Base-by-base conservation (phyloP, 2,113 vertebrate genomes). In the Dinomys branickii region DNA sequence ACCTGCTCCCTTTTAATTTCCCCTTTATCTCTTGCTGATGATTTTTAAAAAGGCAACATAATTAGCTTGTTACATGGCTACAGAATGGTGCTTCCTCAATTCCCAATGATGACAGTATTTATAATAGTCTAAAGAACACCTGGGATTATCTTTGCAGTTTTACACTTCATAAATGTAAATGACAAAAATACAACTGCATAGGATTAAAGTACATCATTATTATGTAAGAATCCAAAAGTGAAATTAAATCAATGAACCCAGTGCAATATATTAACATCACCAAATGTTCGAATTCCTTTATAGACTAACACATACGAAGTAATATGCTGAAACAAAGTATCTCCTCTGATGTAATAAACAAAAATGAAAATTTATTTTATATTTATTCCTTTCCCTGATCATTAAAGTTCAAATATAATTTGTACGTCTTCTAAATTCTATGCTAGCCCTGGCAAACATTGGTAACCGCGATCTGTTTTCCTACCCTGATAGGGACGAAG, bases 1-100 rank as follows among this genome's bases (percentile, higher is more conserved):
- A 71, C 84, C 47, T 71, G 58, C 38, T 92, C 8, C 35, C 14
- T 96, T 95, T 91, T 77, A 86, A 97, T 91, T 94, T 67, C 20
- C 11, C 4, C 47, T 88, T 91, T 91, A 82, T 93, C 19, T 85
- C 71, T 94, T 73, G 13, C 30, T 80, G 44, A 71, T 80, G 30
- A 78, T 87, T 78, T 41, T 77, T 52, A 30, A 88, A 90, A 91
- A 81, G 69, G 2, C 12, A 82, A 38, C 0, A 10, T 11, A 91
- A 26, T 96, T 96, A 96, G 7, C n/a, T 90, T 56, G 33, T 56
- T 77, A 47, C 30, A 80, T 56, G 33, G 35, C 24, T 88, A 88
- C 2, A 82, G 38, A 88, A 56, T 50, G 16, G 28, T 85, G 56
- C n/a, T n/a, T 96, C 89, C 69, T 85, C 19, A 91, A 84, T 75